phyloP scores from a whole-genome alignment of 2,113 vertebrate genomes.

The Gobiocypris rarus region DNA sequence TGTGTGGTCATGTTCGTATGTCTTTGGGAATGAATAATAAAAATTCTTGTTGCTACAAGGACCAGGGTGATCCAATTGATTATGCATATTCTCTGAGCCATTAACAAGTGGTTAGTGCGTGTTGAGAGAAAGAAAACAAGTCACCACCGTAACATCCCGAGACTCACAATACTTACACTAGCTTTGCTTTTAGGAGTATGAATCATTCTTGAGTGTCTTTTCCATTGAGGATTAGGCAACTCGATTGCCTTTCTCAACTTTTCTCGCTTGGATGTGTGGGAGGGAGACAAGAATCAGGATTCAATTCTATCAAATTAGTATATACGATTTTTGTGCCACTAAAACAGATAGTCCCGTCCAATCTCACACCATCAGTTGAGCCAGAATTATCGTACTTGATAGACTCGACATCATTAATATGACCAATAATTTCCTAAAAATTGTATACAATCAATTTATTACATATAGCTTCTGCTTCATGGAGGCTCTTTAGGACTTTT shows the following conservation, averaged over 20 bases:
- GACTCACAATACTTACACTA: conserved; percentile 18
- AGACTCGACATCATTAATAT: not conserved
- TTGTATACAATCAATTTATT: not conserved
- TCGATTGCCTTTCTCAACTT: conserved; percentile 27
- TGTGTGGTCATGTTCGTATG: not conserved
- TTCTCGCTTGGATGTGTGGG: not conserved
- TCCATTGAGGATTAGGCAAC: conserved; percentile 6
- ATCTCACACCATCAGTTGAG: not conserved
- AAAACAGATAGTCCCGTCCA: not conserved
- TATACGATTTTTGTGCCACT: not conserved
- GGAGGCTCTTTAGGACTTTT: too few species aligned
- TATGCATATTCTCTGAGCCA: not conserved
- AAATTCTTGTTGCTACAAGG: not conserved
- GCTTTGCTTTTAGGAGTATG: not conserved
- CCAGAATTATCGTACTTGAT: not conserved
- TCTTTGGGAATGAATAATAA: not conserved
- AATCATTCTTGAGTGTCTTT: conserved; percentile 32
- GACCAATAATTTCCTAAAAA: not conserved
- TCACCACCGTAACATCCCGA: not conserved
- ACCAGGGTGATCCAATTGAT: not conserved
- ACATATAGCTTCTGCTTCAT: too few species aligned
- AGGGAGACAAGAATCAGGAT: conserved; percentile 4
- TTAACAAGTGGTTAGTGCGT: not conserved
- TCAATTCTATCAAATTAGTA: not conserved
- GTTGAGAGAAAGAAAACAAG: conserved; percentile 25